Conservation (phyloP, 2,888 invertebrate species). For the Drosophila engyochracea region DNA sequence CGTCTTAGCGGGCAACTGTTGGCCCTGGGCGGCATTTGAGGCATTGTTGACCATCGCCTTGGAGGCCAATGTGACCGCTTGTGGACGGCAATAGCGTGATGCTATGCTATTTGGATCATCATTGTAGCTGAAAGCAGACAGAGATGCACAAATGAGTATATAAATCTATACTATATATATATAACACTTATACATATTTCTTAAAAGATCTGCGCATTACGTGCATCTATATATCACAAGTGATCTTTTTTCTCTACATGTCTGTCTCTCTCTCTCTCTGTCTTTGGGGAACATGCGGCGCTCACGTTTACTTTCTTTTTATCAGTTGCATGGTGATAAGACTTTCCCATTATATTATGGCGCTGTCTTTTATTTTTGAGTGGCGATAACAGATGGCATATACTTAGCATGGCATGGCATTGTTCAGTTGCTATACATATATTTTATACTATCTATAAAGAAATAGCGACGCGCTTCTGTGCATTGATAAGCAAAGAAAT, state of each 20-base stretch:
- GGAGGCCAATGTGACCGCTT: conserved; percentile 83
- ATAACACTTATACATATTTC: conserved; percentile 2
- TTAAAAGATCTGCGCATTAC: conserved; percentile 56
- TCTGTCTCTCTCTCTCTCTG: not conserved
- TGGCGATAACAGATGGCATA: conserved; percentile 45
- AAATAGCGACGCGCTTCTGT: conserved; percentile 37
- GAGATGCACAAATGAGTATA: conserved; percentile 23
- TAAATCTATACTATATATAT: conserved; percentile 4
- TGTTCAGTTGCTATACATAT: conserved; percentile 34
- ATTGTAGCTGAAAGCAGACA: conserved; percentile 76
- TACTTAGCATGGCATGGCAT: conserved; percentile 41
- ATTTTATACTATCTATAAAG: conserved; percentile 22
- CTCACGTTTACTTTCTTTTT: conserved; percentile 61
- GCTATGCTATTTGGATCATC: conserved; percentile 82
- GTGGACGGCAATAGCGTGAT: conserved; percentile 84
- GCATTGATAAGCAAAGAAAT: conserved; percentile 60
- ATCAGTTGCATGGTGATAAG: conserved; percentile 52
- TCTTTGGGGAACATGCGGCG: conserved; percentile 23
- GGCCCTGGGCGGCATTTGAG: conserved; percentile 60
- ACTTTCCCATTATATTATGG: conserved; percentile 28
- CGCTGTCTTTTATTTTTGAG: conserved; percentile 48
- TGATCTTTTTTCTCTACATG: not conserved
- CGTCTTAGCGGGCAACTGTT: conserved; percentile 59
- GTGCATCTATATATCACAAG: conserved; percentile 5
- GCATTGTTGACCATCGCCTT: conserved; percentile 84